Evolutionary conservation across 1,140 invertebrate species (phyloP).

Genomic region (Scaptomyza graminum): DNA sequence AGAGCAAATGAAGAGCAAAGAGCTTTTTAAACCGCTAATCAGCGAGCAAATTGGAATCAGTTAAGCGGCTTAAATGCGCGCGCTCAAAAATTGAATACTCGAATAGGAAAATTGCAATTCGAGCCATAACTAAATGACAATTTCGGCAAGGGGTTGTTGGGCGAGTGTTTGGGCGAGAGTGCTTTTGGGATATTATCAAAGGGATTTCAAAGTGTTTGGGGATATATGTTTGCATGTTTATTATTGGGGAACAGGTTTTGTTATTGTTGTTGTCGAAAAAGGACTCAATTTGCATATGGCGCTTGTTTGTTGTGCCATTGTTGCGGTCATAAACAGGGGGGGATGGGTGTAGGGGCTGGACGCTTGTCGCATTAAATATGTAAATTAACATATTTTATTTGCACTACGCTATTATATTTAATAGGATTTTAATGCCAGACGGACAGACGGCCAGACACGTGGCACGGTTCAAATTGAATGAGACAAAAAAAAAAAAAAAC

Average conservation of each 20-base stretch:
- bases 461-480: not conserved
- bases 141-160: not conserved
- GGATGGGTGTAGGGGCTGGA: not conserved
- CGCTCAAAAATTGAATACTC: slow-evolving; percentile 37
- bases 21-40: slow-evolving; percentile 41
- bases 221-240: not conserved
- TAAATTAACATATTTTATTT: slow-evolving; percentile 67
- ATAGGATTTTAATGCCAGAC: slow-evolving; percentile 62
- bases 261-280: not conserved
- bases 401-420: slow-evolving; percentile 46
- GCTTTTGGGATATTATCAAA: too few relatives aligned
- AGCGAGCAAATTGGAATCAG: slow-evolving; percentile 40
- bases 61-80: slow-evolving; percentile 46
- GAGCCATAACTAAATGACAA: not conserved
- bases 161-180: too few relatives aligned
- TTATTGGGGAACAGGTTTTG: not conserved
- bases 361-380: slow-evolving; percentile 55
- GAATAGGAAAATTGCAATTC: slow-evolving; percentile 19
- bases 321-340: not conserved
- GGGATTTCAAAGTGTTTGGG: not conserved
- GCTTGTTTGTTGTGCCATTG: slow-evolving; percentile 1
- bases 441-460: slow-evolving; percentile 33
- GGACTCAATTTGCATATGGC: slow-evolving; percentile 21
- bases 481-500: slow-evolving; percentile 1
- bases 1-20: not conserved